Base-by-base conservation (phyloP, 2,797 vertebrate genomes). In the Cuniculus paca region DNA sequence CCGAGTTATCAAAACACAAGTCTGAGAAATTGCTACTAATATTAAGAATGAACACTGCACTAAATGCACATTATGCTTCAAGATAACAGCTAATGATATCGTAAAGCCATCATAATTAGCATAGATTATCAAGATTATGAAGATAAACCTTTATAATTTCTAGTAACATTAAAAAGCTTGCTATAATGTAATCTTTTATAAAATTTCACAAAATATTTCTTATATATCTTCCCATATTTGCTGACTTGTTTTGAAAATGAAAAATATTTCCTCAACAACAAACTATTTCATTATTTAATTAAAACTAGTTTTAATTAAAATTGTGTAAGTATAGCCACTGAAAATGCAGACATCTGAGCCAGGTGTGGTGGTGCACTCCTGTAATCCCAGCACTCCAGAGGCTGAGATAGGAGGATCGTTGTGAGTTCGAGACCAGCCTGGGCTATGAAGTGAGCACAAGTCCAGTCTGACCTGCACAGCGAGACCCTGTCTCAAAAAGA, bases 181-280 rank as follows among this genome's bases (percentile, higher is more conserved):
- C 26, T 45, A 84, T 48, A 87, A 54, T 28, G 58, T 36, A 93
- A 12, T 50, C 54, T 88, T 93, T 89, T 77, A 88, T 78, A 20
- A 91, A 74, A 82, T 48, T 63, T 91, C 70, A 95, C 45, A 86
- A 50, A 78, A 93, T 52, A 17, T 58, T 83, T 61, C n/a, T 78
- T 87, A 70, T 2, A 19, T 50, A 31, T 63, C 65, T 86, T 48
- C 36, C 78, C 28, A 28, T 2, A 84, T 80, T 86, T 95, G 45
- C n/a, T 54, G 58, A 77, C 84, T 72, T 63, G 6, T 63, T 61
- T 74, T 91, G 42, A 88, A 94, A 93, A 80, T 34, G 22, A 91
- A 88, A 85, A 48, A 85, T 60, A 36, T 8, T 75, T 54, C 65
- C 39, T 91, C 52, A 93, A 85, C 0, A 93, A 34, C 24, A 95